Evolutionary conservation across 1,140 invertebrate species (phyloP).

Genomic region (Diploscapter pachys): DNA sequence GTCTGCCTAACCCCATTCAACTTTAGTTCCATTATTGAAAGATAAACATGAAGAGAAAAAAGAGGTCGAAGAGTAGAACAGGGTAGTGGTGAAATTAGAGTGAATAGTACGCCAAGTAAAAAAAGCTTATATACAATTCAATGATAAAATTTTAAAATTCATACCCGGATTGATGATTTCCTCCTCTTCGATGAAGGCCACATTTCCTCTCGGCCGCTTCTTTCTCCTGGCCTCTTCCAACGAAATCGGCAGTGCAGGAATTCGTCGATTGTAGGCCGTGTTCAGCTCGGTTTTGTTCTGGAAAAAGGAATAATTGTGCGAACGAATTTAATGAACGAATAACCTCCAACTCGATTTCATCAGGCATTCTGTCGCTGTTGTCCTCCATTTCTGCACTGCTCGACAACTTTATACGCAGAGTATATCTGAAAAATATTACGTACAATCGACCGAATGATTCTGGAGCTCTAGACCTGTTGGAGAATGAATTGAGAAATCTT

Average conservation of each 20-base stretch:
- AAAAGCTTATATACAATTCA: too few species aligned
- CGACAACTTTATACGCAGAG: constrained; percentile 6
- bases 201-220: constrained; percentile 70
- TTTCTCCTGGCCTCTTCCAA: constrained; percentile 67
- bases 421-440: not conserved
- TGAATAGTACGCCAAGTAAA: too few species aligned
- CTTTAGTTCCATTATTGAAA: too few species aligned
- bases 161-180: constrained; percentile 89
- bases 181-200: constrained; percentile 93
- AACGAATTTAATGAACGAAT: not conserved
- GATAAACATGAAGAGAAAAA: too few species aligned
- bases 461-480: too few species aligned
- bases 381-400: constrained; percentile 38
- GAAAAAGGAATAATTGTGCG: constrained; percentile 30
- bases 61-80: too few species aligned
- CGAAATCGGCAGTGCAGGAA: constrained; percentile 79
- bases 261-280: constrained; percentile 92
- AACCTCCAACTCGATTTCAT: constrained; percentile 39
- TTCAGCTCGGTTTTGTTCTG: constrained; percentile 99
- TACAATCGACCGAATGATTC: too few species aligned
- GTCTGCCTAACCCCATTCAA: too few species aligned
- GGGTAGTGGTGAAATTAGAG: too few species aligned
- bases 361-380: constrained; percentile 40
- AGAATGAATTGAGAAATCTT: too few species aligned
- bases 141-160: not conserved